A percentile compares a stretch with the other conserved stretches of the same genome.
Evolutionary conservation across 2,113 vertebrate genomes (phyloP).

Genomic region (Odocoileus hemionus): DNA sequence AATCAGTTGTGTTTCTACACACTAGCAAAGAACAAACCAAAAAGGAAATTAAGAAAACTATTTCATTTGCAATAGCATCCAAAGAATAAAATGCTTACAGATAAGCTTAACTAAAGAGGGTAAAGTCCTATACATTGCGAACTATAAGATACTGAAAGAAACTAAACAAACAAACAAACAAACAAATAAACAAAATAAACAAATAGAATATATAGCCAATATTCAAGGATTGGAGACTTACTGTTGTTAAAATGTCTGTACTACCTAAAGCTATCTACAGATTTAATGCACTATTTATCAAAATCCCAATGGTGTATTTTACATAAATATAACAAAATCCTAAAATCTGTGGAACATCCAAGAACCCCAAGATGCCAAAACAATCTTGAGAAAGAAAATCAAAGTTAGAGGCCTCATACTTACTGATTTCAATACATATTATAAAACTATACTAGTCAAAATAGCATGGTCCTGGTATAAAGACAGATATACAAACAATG

Average conservation of each 20-base stretch:
- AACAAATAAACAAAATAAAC: no score
- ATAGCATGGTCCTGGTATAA: neutral
- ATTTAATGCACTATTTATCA: neutral
- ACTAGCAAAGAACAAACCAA: neutral
- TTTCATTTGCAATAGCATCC: neutral
- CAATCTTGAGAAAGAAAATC: neutral
- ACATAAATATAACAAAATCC: neutral
- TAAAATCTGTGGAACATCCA: neutral
- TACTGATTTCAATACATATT: neutral
- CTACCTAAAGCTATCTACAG: neutral
- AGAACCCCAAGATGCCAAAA: neutral
- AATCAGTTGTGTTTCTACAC: neutral
- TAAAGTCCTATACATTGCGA: neutral
- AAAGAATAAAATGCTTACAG: neutral
- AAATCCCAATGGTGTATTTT: neutral
- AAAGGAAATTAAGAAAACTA: neutral
- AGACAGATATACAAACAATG: neutral
- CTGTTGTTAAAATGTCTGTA: neutral
- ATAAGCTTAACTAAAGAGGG: neutral
- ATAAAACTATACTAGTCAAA: neutral
- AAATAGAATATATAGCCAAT: neutral
- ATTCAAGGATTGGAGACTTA: neutral
- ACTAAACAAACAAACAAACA: neutral
- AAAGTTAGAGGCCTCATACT: neutral
- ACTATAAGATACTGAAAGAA: neutral